Evolutionary conservation across 1,140 invertebrate genomes (phyloP), one percentile per base, ranked within the genome.

Genomic region (Caerostris darwini): DNA sequence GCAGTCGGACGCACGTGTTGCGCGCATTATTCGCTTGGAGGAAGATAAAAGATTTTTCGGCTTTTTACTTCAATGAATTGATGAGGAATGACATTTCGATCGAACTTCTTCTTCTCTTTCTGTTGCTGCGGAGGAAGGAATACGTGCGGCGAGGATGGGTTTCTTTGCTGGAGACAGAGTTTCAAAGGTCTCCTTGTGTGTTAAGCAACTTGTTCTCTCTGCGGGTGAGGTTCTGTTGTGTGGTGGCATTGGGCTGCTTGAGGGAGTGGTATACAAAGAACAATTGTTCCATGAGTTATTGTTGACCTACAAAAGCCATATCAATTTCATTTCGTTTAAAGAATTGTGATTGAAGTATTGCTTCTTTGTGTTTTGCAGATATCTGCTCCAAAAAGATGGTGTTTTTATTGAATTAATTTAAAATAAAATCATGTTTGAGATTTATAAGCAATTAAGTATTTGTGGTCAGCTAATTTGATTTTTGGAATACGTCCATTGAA

Each of bases 11-110:
- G 19, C 85, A 87, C 85, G 85, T 87, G 59, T 61, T 59, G 59
- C 85, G 57, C 85, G 56, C 82, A 58, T 85, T 85, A 85, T 85
- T 85, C 82, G 53, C 19, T 56, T 8, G 3, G 56, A 57, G 54
- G 82, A 83, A 58, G 82, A 83, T 83, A 83, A 19, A 56, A 57
- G 54, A 57, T 83, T 83, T 81, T 83, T 83, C 82, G 53, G 54
- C 56, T 83, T 83, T 83, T 57, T 83, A 57, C 82, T 58, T 17
- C 82, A 57, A 83, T 83, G 53, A 83, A 57, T 83, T 83, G 54
- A 83, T 83, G 82, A 56, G 82, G 82, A 19, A 57, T 83, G 82
- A 83, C 82, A 58, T 57, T 17, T 19, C 82, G 50, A 34, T 34
- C 19, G 17, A 57, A 61, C 17, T 87, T 53, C 34, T 54, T 8